These are phyloP conservation scores for Glomeris marginata DNA, from an alignment of 2,888 invertebrate species.

Conservation along the genomic window DNA sequence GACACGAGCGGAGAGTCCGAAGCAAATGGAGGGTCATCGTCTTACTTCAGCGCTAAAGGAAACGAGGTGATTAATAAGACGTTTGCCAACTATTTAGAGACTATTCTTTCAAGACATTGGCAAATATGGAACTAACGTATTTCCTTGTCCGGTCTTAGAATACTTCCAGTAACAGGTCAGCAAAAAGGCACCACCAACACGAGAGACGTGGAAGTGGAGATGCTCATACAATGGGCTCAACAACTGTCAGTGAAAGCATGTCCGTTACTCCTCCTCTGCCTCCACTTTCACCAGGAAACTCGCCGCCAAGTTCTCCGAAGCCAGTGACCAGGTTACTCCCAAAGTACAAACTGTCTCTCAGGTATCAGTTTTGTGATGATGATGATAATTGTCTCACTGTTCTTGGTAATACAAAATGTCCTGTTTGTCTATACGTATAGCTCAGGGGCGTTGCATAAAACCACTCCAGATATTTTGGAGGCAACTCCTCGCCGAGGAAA, in stretches of 20 bases:
- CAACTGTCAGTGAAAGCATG: conserved; percentile 18
- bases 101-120: too few relatives aligned
- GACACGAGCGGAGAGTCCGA: conserved; percentile 22
- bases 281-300: conserved; percentile 18
- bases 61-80: too few relatives aligned
- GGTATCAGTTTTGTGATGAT: conserved; percentile 10
- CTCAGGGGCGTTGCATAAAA: conserved; percentile 7
- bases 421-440: conserved; percentile 2
- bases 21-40: not conserved
- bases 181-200: not conserved
- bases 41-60: too few relatives aligned
- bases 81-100: too few relatives aligned
- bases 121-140: too few relatives aligned
- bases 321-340: conserved; percentile 14
- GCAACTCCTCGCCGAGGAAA: not conserved
- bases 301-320: conserved; percentile 14
- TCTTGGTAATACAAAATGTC: not conserved
- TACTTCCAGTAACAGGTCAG: not conserved
- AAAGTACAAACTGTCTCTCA: conserved; percentile 18
- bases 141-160: too few relatives aligned
- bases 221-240: not conserved
- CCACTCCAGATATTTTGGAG: conserved; percentile 11
- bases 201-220: not conserved
- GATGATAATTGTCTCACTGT: not conserved
- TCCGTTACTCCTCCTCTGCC: conserved; percentile 20